Conservation (phyloP, 2,797 vertebrate species). For the Oreonectes daqikongensis region DNA sequence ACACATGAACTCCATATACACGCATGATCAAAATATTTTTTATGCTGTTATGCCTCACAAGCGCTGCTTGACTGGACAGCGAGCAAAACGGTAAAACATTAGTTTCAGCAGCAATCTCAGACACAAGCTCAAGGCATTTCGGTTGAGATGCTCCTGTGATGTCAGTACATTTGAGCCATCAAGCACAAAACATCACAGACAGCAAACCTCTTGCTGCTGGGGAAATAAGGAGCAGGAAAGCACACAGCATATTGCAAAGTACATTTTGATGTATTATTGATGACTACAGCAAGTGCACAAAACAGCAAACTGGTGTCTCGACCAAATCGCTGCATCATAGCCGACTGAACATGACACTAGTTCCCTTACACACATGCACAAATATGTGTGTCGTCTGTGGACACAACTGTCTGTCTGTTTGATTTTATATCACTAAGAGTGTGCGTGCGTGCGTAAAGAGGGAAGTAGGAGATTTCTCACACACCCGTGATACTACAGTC, state of each 20-base stretch:
- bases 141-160: neutral
- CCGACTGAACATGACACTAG: neutral
- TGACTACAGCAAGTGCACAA: constrained; percentile 6
- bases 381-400: neutral
- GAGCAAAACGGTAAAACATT: neutral
- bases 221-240: neutral
- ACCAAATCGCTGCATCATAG: neutral
- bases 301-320: constrained; percentile 1
- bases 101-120: neutral
- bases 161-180: neutral
- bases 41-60: neutral
- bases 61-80: neutral
- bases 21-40: constrained; percentile 13
- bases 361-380: constrained; percentile 20
- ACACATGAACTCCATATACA: constrained; percentile 22
- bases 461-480: constrained; percentile 46
- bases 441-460: constrained; percentile 16
- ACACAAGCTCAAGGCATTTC: neutral
- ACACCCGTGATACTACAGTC: constrained; percentile 36
- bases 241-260: constrained; percentile 2
- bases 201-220: neutral
- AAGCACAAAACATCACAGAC: constrained; percentile 6
- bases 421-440: neutral
- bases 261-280: constrained; percentile 3
- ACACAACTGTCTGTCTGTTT: neutral